phyloP scores from a whole-genome alignment of 2,113 vertebrate species.

The Romanogobio albipinnatus region DNA sequence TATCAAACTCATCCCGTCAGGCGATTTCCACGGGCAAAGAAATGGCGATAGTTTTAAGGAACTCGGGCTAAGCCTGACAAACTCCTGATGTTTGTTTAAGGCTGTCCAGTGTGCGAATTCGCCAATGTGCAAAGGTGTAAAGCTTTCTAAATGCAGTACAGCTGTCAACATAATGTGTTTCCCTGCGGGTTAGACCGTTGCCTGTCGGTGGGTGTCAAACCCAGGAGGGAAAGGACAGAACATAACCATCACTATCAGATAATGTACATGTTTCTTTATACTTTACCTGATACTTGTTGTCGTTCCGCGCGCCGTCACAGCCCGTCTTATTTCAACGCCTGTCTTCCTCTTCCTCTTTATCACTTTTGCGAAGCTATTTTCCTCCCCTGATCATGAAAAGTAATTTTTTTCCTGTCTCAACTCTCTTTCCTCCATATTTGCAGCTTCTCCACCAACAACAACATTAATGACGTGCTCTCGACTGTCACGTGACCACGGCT shows the following conservation, averaged over 20 bases:
- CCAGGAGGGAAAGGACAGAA: slow-evolving; percentile 13
- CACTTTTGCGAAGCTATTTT: slow-evolving; percentile 1
- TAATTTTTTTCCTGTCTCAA: slow-evolving; percentile 51
- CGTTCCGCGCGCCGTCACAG: slow-evolving; percentile 14
- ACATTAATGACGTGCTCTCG: slow-evolving; percentile 64
- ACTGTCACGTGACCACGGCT: slow-evolving; percentile 61
- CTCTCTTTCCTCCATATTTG: slow-evolving; percentile 70
- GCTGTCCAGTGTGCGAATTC: background rate
- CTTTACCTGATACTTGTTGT: slow-evolving; percentile 53
- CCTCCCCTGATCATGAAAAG: slow-evolving; percentile 25
- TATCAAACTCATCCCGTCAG: background rate
- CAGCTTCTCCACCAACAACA: slow-evolving; percentile 69
- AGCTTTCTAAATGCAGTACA: background rate
- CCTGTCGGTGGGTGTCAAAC: slow-evolving; percentile 32
- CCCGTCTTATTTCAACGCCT: slow-evolving; percentile 8
- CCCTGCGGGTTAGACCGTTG: background rate
- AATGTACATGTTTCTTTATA: slow-evolving; percentile 33
- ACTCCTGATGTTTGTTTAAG: slow-evolving; percentile 29
- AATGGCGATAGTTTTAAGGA: slow-evolving; percentile 28
- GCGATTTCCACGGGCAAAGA: slow-evolving; percentile 2
- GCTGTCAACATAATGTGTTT: background rate
- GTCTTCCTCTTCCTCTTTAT: background rate
- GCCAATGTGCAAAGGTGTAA: background rate
- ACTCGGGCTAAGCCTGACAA: slow-evolving; percentile 16
- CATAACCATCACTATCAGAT: slow-evolving; percentile 22